Evolutionary conservation across 1,140 invertebrate species (phyloP), one percentile per base, ranked within the genome.

Genomic region (Orius insidiosus): DNA sequence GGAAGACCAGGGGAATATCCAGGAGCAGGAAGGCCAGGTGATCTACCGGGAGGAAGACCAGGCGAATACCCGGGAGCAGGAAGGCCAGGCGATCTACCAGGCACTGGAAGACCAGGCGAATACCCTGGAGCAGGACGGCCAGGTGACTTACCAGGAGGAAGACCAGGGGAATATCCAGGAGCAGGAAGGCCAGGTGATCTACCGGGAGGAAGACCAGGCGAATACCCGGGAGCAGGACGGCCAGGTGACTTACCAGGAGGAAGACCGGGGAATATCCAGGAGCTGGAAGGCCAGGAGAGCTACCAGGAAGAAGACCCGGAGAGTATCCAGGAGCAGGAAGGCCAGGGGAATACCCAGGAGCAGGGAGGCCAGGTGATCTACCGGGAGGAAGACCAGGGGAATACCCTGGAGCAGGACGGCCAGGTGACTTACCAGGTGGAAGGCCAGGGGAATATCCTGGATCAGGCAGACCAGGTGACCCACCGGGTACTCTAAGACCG

Each of bases 201-300:
- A n/a, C n/a, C n/a, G n/a, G n/a, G n/a, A n/a, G n/a, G n/a, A n/a
- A n/a, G 46, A 16, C 37, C 45, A 30, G 51, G 51, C 16, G 48
- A 35, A 15, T 48, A 44, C 40, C 44, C 47, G 16, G 46, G 47
- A 19, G 34, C 13, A 24, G 49, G 35, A 35, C 30, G 49, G 34
- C 52, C 52, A 44, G 49, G 50, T 31, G 51, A n/a, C n/a, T n/a
- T n/a, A n/a, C n/a, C n/a, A n/a, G n/a, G n/a, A n/a, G n/a, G n/a
- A n/a, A n/a, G n/a, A n/a, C n/a, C n/a, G n/a, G n/a, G n/a, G n/a
- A 49, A 39, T 49, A 52, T 44, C 47, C 40, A 46, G 41, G 33
- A 14, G 24, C 14, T 5, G 44, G 30, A 35, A 30, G n/a, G n/a
- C n/a, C n/a, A n/a, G n/a, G n/a, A n/a, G n/a, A n/a, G n/a, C n/a